Evolutionary conservation across 2,888 invertebrate species (phyloP).

Genomic region (Coenonympha glycerion): DNA sequence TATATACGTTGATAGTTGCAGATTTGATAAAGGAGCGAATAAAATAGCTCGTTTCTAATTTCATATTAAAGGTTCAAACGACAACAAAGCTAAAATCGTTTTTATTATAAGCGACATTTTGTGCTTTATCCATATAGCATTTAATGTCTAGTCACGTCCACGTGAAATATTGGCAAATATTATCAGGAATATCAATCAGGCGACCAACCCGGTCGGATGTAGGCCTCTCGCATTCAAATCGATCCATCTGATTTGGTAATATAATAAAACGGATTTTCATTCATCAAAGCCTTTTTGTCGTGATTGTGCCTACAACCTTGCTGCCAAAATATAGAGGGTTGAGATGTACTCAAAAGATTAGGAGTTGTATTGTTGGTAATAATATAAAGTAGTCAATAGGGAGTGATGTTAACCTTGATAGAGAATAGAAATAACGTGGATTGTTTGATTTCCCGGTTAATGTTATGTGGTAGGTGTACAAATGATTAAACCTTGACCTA

Average conservation of each 20-base stretch:
- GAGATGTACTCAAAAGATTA: background rate
- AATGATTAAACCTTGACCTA: conserved; percentile 22
- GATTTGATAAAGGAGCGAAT: no score
- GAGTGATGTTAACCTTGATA: background rate
- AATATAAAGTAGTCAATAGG: background rate
- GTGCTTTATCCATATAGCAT: conserved; percentile 5
- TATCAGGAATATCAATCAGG: conserved; percentile 50
- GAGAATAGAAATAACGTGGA: no score
- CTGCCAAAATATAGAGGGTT: background rate
- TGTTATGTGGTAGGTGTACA: no score
- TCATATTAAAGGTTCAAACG: background rate
- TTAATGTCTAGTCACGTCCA: conserved; percentile 46
- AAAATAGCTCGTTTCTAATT: background rate
- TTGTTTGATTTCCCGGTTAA: no score
- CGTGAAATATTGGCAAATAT: conserved; percentile 46
- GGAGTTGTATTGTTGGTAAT: background rate
- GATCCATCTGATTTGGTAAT: conserved; percentile 31
- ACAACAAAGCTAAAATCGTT: background rate
- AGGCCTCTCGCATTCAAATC: conserved; percentile 39
- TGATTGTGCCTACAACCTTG: conserved; percentile 3
- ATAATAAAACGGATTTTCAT: conserved; percentile 26
- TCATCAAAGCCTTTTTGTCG: conserved; percentile 6
- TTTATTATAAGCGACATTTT: background rate
- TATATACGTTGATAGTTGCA: no score
- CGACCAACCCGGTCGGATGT: conserved; percentile 35